Base-by-base conservation (phyloP, 2,113 vertebrate species). In the Crypturellus undulatus region DNA sequence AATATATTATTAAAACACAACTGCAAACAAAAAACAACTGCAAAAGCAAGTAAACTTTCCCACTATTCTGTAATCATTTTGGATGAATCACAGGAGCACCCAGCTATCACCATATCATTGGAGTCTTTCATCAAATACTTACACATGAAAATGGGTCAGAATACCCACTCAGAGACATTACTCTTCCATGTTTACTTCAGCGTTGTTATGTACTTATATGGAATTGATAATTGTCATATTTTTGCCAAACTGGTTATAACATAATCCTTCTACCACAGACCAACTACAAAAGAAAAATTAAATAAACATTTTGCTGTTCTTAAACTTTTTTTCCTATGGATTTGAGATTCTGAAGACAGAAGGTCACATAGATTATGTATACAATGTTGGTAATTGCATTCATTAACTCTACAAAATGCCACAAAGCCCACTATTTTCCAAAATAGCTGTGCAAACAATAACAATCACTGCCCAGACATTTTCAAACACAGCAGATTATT, bases 401-500 rank as follows among this genome's bases (percentile, higher is more conserved):
- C 97, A 91, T 97, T 94, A 94, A 95, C 93, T 92, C 95, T 96
- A 90, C 85, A 93, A 97, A 98, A 98, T 96, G 93, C 95, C 97
- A 96, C 0, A 3, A 96, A 90, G 18, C 89, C 97, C 67, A 56
- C 71, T 89, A 36, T 96, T 97, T 96, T 98, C 97, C 96, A 97
- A 97, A 98, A 98, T 91, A 98, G 56, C 91, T 93, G 94, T 97
- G 95, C 96, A 97, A 98, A 97, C 97, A 98, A 97, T 96, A 96
- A 95, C 96, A 97, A 91, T 98, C 97, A 97, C 96, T 97, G 94
- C 91, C 93, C 91, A 97, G 98, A 97, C 95, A 95, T 98, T 98
- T 98, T 98, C 96, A 98, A 98, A 98, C 98, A 98, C 94, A 97
- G 97, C 96, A 98, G 97, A 95, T 97, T 97, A 97, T 94, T 98